phyloP scores from a whole-genome alignment of 1,140 invertebrate species.

The Cydia amplana region DNA sequence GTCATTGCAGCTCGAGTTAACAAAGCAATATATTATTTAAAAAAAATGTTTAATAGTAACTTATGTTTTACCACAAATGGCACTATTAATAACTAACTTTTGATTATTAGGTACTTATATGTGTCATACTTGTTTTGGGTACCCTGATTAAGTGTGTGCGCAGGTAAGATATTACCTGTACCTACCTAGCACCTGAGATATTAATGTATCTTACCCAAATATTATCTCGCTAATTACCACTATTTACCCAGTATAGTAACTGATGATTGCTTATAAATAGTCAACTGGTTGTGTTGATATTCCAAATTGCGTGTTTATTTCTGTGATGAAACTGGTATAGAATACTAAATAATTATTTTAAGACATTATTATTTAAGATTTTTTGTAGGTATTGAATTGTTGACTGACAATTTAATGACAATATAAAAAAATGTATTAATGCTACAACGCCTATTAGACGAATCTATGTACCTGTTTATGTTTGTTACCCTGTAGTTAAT shows the following conservation, averaged over 20 bases:
- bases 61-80: background rate
- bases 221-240: too few species aligned
- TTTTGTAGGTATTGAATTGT: background rate
- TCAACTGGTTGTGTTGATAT: background rate
- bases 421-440: background rate
- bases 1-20: background rate
- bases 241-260: background rate
- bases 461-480: background rate
- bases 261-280: background rate
- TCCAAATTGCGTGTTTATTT: background rate
- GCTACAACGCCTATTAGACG: background rate
- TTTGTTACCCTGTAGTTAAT: conserved; percentile 14
- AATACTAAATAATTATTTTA: background rate
- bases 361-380: background rate
- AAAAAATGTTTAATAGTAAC: background rate
- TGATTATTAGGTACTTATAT: background rate
- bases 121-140: background rate
- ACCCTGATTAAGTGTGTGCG: too few species aligned
- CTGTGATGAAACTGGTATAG: background rate
- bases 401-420: background rate
- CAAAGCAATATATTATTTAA: background rate
- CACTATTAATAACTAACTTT: background rate
- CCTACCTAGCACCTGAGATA: too few species aligned
- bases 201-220: too few species aligned
- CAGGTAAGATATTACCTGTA: too few species aligned